phyloP scores from a whole-genome alignment of 1,140 invertebrate species.

The Drosophila saltans region DNA sequence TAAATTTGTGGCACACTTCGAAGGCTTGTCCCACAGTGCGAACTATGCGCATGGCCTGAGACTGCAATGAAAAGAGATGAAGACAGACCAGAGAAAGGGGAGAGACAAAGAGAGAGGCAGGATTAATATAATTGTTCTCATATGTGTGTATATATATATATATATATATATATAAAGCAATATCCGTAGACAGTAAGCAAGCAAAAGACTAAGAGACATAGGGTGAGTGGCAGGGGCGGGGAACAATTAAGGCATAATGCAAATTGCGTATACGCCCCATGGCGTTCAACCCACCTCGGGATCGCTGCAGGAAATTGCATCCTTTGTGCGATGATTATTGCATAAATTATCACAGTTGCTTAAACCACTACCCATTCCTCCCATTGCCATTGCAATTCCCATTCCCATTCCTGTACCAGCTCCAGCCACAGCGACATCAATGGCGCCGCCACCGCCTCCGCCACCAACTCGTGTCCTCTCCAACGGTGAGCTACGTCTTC shows the following conservation, averaged over 20 bases:
- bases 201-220: neutral
- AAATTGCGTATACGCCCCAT: slow-evolving; percentile 60
- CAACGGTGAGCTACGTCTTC: slow-evolving; percentile 71
- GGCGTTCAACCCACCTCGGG: slow-evolving; percentile 62
- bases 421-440: neutral
- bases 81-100: slow-evolving; percentile 35
- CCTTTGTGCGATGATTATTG: slow-evolving; percentile 73
- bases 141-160: slow-evolving; percentile 1
- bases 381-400: slow-evolving; percentile 4
- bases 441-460: neutral
- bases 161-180: neutral
- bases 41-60: slow-evolving; percentile 98
- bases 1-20: slow-evolving; percentile 98
- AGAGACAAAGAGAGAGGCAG: neutral
- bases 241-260: slow-evolving; percentile 23
- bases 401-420: neutral
- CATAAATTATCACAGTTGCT: slow-evolving; percentile 72
- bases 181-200: neutral
- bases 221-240: neutral
- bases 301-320: slow-evolving; percentile 66
- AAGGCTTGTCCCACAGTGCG: slow-evolving; percentile 99
- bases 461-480: slow-evolving; percentile 44
- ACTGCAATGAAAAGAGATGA: slow-evolving; percentile 86
- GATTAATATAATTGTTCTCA: slow-evolving; percentile 34
- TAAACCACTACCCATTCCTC: slow-evolving; percentile 9